Evolutionary conservation across 2,113 vertebrate species (phyloP), one percentile per base, ranked within the genome.

Genomic region (Naja naja): DNA sequence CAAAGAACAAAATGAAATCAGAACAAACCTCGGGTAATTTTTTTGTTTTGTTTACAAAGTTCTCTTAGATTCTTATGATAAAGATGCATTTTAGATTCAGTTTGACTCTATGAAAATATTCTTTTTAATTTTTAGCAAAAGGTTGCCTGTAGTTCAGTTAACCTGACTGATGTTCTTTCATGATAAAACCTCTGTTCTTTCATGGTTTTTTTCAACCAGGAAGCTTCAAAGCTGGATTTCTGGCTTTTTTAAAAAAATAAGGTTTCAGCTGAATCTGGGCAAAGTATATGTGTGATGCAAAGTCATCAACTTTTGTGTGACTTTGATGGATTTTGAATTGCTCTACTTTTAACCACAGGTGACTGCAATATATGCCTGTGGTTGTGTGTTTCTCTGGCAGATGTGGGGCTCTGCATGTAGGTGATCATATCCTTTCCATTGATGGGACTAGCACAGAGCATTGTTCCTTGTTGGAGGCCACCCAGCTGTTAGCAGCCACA

Each of bases 371-470:
- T 39, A 64, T 43, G 30, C 43, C 22, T 0, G 0, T 0, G 5
- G 49, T n/a, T 92, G 0, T 55, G 52, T 93, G 3, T 49, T 96
- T 86, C 93, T 93, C 87, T 87, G 49, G 64, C 93, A 99, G 99
- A 93, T 99, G 99, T 69, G 99, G 99, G 0, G 99, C 99, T 0
- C 92, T 99, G 96, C 99, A 98, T 0, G 90, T 98, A 1, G 99
- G 99, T 0, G 99, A 99, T 97, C 98, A 99, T 94, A 98, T 99
- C 91, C 98, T 99, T 92, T 98, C 99, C 91, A 99, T 99, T 16
- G 98, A 99, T 5, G 99, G 99, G 85, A 99, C 98, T 25, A 98
- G 98, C 97, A 98, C 98, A 0, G 99, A 99, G 69, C 98, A 98
- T 97, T 99, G 99, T 96, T 99, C 99, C 0, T 95, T 99, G 52